Evolutionary conservation across 2,888 invertebrate genomes (phyloP).

Genomic region (Sarcophaga variegata): DNA sequence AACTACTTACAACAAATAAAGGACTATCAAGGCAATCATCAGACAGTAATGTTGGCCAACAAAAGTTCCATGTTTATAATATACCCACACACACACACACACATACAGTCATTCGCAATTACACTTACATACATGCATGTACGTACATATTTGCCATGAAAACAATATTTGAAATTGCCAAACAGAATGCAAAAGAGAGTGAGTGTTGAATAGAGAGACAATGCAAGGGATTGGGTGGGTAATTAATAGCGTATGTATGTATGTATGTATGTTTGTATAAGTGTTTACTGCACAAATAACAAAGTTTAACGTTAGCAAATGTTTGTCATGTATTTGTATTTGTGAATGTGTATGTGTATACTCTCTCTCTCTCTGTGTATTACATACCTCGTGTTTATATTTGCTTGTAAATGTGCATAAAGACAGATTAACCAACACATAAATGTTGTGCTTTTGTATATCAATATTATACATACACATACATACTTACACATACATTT

Average conservation of each 20-base stretch:
- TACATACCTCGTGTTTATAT: neutral
- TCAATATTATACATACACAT: neutral
- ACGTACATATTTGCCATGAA: neutral
- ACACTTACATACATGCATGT: neutral
- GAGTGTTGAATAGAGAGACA: neutral
- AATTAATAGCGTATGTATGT: neutral
- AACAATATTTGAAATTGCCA: constrained; percentile 19
- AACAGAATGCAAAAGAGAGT: neutral
- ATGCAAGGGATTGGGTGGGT: neutral
- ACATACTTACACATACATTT: neutral
- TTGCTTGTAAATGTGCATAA: constrained; percentile 29
- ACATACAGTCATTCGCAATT: neutral
- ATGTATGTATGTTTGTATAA: neutral
- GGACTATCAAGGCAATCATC: constrained; percentile 62
- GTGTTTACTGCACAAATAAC: constrained; percentile 41
- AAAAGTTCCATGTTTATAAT: constrained; percentile 45
- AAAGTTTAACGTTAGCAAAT: constrained; percentile 49
- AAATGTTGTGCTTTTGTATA: constrained; percentile 37
- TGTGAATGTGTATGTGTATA: constrained; percentile 12
- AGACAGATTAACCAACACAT: constrained; percentile 62
- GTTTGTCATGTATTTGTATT: constrained; percentile 13
- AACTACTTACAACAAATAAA: constrained; percentile 37
- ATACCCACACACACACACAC: neutral
- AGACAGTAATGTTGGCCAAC: constrained; percentile 67
- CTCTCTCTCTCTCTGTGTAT: neutral